Conservation (phyloP, 2,888 invertebrate genomes). For the Parapristionchus giblindavisi region DNA sequence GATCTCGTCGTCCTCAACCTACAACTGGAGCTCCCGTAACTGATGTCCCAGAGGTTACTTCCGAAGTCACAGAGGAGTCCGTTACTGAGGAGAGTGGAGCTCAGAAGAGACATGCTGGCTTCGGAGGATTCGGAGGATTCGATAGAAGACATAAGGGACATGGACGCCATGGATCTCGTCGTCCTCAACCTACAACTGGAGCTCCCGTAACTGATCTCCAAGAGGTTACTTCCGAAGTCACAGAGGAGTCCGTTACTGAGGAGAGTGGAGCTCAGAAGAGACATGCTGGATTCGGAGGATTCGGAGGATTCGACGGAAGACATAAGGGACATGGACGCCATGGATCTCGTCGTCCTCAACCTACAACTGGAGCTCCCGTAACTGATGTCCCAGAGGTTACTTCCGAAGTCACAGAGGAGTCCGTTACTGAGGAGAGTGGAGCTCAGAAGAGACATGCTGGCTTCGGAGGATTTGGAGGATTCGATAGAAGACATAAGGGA, state of each 20-base stretch:
- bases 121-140: slow-evolving; percentile 19
- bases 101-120: slow-evolving; percentile 2
- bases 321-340: neutral
- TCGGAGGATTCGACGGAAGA: slow-evolving; percentile 7
- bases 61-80: neutral
- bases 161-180: neutral
- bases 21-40: neutral
- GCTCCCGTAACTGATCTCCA: too few relatives aligned
- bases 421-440: slow-evolving; percentile 4
- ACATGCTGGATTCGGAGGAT: slow-evolving; percentile 15
- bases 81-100: neutral
- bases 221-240: too few relatives aligned
- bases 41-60: neutral
- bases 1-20: neutral
- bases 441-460: slow-evolving; percentile 14
- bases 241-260: neutral
- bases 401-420: neutral
- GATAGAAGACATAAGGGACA: too few relatives aligned
- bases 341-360: neutral
- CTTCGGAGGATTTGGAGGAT: slow-evolving; percentile 4
- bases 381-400: neutral
- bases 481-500: neutral
- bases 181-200: neutral
- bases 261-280: slow-evolving; percentile 6
- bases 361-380: neutral